Evolutionary conservation across 2,797 vertebrate genomes (phyloP), one percentile per base, ranked within the genome.

Genomic region (Alcedo atthis): DNA sequence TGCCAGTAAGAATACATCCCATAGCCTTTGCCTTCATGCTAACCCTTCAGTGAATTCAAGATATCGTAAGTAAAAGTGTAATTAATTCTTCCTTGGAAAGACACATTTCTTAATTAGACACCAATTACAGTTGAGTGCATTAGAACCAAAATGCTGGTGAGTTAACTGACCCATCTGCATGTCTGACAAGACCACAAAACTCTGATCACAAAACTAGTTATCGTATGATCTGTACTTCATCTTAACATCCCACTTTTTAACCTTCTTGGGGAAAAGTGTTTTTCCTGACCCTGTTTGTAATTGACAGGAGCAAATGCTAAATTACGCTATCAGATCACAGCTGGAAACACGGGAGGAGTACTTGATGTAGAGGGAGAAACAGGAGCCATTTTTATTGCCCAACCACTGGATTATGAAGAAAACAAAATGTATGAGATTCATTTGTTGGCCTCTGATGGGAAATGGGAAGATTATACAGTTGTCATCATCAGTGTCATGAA

Each of bases 261-360:
- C 55, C 11, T 77, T 2, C 26, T 86, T 86, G 35, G 46, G 71
- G 33, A 89, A 76, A 43, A 45, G 6, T 64, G 13, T 73, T 11
- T 87, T 91, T 91, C 59, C 63, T 95, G 84, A 76, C 21, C 1
- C 53, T 80, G 49, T 84, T 94, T 87, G 40, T 92, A 35, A 58
- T 94, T 71, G 85, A 45, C 96, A 99, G 98, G 98, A 94, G 98
- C 98, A 91, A 99, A 98, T 26, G 98, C 98, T 55, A 99, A 98
- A 69, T 96, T 99, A n/a, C 98, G 98, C 26, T 99, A 99, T 85
- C 98, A 98, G 97, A 98, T 99, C 96, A 99, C 98, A 64, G 98
- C 98, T 54, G 98, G 98, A 78, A 99, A 98, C 93, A 97, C 93
- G 3, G 98, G 98, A 68, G 98, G 98, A 30, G 98, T 98, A 57